Evolutionary conservation across 2,113 vertebrate species (phyloP), one percentile per base, ranked within the genome.

Genomic region (Phrynocephalus versicolor): DNA sequence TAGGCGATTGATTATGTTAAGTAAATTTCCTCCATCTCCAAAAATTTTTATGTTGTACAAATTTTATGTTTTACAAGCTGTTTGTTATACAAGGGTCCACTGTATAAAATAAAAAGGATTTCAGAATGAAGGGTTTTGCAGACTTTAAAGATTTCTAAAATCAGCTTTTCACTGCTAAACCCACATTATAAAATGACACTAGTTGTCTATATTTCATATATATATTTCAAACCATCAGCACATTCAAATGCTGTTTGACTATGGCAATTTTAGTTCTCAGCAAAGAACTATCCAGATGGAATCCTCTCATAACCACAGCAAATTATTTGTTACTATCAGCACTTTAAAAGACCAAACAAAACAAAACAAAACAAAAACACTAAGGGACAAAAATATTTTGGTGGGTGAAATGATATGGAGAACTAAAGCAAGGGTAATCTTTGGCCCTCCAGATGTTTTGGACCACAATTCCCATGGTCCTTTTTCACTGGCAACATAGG

Each of bases 51-150:
- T n/a, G n/a, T n/a, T n/a, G n/a, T n/a, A n/a, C n/a, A n/a, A n/a
- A n/a, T n/a, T n/a, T n/a, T n/a, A n/a, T n/a, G n/a, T n/a, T n/a
- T n/a, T n/a, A n/a, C n/a, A n/a, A n/a, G n/a, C n/a, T n/a, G n/a
- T n/a, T n/a, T n/a, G n/a, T n/a, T n/a, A n/a, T n/a, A n/a, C n/a
- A n/a, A n/a, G n/a, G n/a, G n/a, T n/a, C n/a, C n/a, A n/a, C n/a
- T n/a, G n/a, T n/a, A 62, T 71, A 35, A 18, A 92, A 79, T 67
- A 39, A n/a, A 77, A 55, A 39, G 65, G 18, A 76, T 81, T 35
- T 76, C 87, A 79, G 58, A 39, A 72, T 41, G 35, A 62, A 83
- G 71, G 75, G 39, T 83, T 83, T 85, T 10, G 35, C 13, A 67
- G 70, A 19, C 7, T 41, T 84, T 84, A 39, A 33, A 23, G 55